A percentile compares a stretch with the other conserved stretches of the same genome.
Conservation (phyloP, 2,797 vertebrate species). For the Chiroxiphia lanceolata region DNA sequence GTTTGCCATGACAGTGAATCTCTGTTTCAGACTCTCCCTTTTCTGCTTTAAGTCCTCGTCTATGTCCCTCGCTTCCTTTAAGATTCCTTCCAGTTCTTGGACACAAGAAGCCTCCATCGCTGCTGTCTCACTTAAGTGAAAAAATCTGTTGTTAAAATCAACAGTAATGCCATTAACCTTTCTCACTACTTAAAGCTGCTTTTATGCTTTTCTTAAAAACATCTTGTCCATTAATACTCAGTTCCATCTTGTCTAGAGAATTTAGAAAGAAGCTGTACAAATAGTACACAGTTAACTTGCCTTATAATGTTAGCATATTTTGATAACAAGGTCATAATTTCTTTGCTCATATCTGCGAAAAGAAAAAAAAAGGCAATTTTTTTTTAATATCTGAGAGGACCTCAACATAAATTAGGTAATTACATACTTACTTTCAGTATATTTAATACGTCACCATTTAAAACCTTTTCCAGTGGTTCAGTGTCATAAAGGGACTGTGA, state of each 20-base stretch:
- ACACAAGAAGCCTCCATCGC: slow-evolving; percentile 73
- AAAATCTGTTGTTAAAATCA: slow-evolving; percentile 56
- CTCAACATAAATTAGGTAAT: not conserved
- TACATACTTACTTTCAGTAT: not conserved
- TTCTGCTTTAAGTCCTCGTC: slow-evolving; percentile 77
- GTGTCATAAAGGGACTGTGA: slow-evolving; percentile 25
- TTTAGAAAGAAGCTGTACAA: not conserved
- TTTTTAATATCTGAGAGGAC: not conserved
- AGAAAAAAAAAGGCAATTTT: not conserved
- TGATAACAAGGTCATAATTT: slow-evolving; percentile 73
- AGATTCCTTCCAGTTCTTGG: slow-evolving; percentile 75
- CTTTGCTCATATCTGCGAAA: slow-evolving; percentile 75
- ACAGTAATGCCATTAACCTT: not conserved
- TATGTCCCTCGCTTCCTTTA: slow-evolving; percentile 73
- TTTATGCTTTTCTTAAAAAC: not conserved
- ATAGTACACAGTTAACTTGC: slow-evolving; percentile 59
- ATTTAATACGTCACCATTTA: slow-evolving; percentile 65
- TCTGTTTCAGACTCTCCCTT: slow-evolving; percentile 73
- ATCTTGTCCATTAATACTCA: not conserved
- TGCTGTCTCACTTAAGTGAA: slow-evolving; percentile 74
- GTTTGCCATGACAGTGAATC: slow-evolving; percentile 69
- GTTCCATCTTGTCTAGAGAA: not conserved
- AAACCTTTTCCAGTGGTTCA: slow-evolving; percentile 67
- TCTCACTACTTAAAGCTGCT: not conserved
- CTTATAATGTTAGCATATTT: slow-evolving; percentile 77